Evolutionary conservation across 2,113 vertebrate species (phyloP).

Genomic region (Phaethornis superciliosus): DNA sequence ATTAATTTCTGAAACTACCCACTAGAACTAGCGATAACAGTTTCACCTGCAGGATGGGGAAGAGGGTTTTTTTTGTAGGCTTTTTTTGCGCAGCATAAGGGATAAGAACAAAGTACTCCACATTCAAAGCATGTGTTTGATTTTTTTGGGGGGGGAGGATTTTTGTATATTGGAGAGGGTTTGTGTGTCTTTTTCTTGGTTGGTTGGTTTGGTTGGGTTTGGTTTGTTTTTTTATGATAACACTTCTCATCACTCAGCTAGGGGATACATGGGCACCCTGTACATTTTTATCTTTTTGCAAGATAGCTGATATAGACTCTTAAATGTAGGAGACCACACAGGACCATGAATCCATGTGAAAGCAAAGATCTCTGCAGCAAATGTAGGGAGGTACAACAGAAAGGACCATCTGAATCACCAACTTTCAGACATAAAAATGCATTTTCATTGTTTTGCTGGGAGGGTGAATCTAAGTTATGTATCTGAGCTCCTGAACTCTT

Average conservation of each 20-base stretch:
- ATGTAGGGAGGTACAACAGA: not conserved
- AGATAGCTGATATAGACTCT: not conserved
- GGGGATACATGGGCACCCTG: not conserved
- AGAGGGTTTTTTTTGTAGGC: not conserved
- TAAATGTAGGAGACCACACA: not conserved
- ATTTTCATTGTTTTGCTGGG: not conserved
- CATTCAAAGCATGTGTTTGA: not conserved
- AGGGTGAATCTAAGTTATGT: not conserved
- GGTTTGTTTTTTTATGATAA: not conserved
- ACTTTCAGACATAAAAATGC: not conserved
- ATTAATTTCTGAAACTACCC: not conserved
- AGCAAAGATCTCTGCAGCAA: not conserved
- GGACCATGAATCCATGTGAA: not conserved
- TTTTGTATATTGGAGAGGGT: no score
- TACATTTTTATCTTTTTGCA: not conserved
- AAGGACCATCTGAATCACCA: not conserved
- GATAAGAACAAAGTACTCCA: not conserved
- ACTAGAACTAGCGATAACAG: not conserved
- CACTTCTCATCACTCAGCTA: not conserved
- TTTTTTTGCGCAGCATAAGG: not conserved
- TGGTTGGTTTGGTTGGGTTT: no score
- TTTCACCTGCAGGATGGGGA: not conserved
- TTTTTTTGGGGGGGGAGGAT: not conserved
- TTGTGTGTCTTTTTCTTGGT: no score
- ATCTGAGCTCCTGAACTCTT: not conserved